Conservation (phyloP, 2,113 vertebrate genomes). For the Eurypyga helias region DNA sequence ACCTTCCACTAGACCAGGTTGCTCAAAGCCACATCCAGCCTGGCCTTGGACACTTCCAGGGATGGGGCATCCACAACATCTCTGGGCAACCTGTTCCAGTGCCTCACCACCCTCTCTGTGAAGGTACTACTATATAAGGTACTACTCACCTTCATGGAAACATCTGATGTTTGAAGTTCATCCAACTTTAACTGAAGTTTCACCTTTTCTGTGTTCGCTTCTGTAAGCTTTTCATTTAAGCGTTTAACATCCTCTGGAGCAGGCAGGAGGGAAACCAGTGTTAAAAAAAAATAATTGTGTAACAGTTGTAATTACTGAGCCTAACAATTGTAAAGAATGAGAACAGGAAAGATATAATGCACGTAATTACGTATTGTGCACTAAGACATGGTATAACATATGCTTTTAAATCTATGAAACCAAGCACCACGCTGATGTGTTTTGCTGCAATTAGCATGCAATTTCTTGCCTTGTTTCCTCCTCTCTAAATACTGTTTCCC, state of each 20-base stretch:
- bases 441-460: neutral
- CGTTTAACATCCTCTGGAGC: constrained; percentile 89
- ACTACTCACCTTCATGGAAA: constrained; percentile 87
- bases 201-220: constrained; percentile 86
- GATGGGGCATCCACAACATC: no score
- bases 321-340: neutral
- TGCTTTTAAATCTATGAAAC: neutral
- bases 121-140: no score
- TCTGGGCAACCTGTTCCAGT: no score
- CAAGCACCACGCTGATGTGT: neutral
- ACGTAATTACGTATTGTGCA: neutral
- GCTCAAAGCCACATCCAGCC: no score
- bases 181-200: constrained; percentile 91
- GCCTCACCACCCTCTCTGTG: no score
- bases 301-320: neutral
- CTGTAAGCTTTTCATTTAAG: constrained; percentile 89
- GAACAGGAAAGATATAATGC: neutral
- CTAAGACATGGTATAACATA: neutral
- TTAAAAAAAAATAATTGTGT: neutral
- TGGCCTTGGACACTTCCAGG: no score
- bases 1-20: no score
- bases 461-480: neutral
- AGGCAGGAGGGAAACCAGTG: neutral
- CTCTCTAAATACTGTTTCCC: neutral
- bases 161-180: constrained; percentile 93